phyloP scores from a whole-genome alignment of 1,140 invertebrate genomes.

The Trichogramma pretiosum region DNA sequence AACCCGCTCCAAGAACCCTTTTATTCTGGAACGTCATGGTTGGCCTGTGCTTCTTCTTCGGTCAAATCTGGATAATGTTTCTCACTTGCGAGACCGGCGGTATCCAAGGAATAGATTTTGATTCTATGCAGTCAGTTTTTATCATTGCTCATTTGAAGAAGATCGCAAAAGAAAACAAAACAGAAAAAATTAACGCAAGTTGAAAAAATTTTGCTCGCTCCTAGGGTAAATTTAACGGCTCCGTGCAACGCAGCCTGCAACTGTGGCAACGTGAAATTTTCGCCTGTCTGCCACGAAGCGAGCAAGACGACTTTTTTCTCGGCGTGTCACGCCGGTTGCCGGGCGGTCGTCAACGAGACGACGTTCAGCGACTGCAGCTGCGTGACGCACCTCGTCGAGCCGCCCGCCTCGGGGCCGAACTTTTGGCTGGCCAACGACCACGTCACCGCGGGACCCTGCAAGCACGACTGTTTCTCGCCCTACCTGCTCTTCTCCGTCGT shows the following conservation, averaged over 20 bases:
- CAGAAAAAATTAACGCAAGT: no score
- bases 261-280: constrained; percentile 48
- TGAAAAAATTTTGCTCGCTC: no score
- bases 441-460: constrained; percentile 47
- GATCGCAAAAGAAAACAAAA: background rate
- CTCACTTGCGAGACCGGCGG: constrained; percentile 47
- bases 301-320: constrained; percentile 52
- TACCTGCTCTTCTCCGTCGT: constrained; percentile 44
- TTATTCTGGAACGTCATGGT: constrained; percentile 58
- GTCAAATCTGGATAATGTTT: constrained; percentile 48
- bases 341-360: constrained; percentile 28
- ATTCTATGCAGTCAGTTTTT: constrained; percentile 37
- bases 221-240: constrained; percentile 45
- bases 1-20: constrained; percentile 51
- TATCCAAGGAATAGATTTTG: constrained; percentile 36
- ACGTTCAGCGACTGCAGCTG: constrained; percentile 39
- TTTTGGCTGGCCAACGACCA: constrained; percentile 15
- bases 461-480: constrained; percentile 42
- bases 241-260: constrained; percentile 49
- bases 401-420: no score
- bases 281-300: constrained; percentile 50
- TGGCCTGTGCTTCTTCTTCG: constrained; percentile 46
- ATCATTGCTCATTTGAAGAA: background rate
- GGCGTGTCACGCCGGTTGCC: constrained; percentile 56
- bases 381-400: constrained; percentile 11